Evolutionary conservation across 2,797 vertebrate genomes (phyloP).

Genomic region (Crax fasciolata): DNA sequence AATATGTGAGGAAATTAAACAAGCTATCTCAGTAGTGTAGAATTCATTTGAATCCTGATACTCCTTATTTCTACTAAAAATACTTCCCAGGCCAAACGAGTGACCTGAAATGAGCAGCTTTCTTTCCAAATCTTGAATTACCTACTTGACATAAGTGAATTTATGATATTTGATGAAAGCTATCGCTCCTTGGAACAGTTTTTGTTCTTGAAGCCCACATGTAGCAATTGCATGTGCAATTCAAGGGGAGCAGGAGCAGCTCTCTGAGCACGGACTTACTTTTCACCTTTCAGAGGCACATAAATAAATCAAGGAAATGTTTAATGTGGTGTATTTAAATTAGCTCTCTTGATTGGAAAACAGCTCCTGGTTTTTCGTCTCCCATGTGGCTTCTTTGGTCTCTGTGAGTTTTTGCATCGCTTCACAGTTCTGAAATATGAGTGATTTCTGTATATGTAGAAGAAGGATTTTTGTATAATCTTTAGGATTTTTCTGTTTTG

Average conservation of each 20-base stretch:
- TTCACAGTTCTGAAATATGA: neutral
- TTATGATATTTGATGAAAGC: neutral
- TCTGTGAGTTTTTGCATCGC: neutral
- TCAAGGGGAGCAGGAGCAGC: neutral
- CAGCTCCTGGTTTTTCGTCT: neutral
- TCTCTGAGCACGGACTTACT: neutral
- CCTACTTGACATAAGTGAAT: neutral
- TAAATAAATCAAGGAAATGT: neutral
- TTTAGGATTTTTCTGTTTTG: neutral
- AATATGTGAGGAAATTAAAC: neutral
- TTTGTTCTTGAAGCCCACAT: neutral
- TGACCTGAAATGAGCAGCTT: neutral
- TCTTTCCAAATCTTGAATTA: neutral
- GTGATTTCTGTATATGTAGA: constrained; percentile 23
- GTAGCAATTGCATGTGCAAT: neutral
- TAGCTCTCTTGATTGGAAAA: neutral
- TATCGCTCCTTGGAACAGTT: neutral
- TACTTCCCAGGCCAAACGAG: neutral
- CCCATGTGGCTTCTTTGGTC: neutral
- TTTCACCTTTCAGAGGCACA: neutral
- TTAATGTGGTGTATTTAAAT: constrained; percentile 2
- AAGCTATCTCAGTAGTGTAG: neutral
- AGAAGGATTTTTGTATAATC: neutral
- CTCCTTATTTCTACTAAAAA: neutral
- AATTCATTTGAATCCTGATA: neutral